Conservation (phyloP, 2,888 invertebrate species). For the Eupithecia subfuscata region DNA sequence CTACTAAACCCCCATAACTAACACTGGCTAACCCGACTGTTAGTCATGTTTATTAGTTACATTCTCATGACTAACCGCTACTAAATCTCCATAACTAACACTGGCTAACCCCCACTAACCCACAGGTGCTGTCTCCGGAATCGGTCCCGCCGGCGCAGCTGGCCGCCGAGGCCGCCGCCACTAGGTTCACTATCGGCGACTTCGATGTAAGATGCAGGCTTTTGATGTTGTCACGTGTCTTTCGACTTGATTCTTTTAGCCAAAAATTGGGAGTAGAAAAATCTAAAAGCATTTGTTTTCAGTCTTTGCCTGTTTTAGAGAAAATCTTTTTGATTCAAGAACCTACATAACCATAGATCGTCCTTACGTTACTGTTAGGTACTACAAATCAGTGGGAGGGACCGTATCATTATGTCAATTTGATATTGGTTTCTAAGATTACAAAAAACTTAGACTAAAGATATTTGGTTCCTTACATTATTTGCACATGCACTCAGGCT, state of each 20-base stretch:
- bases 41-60: too few species aligned
- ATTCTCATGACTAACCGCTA: neutral
- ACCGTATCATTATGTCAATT: neutral
- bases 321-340: too few species aligned
- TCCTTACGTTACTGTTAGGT: neutral
- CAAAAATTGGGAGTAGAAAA: neutral
- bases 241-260: neutral
- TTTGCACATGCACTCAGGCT: neutral
- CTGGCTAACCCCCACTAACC: conserved; percentile 32
- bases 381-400: neutral
- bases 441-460: too few species aligned
- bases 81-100: neutral
- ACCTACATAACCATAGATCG: too few species aligned
- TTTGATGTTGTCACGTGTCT: conserved; percentile 17
- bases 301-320: too few species aligned
- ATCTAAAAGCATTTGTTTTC: neutral
- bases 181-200: conserved; percentile 90
- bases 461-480: neutral
- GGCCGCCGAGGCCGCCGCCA: conserved; percentile 74
- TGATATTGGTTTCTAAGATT: too few species aligned
- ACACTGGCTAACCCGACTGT: too few species aligned
- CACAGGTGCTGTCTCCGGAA: conserved; percentile 85
- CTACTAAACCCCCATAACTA: neutral
- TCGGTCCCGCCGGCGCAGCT: conserved; percentile 84
- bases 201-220: conserved; percentile 86